A percentile compares a stretch with the other conserved stretches of the same genome.
Conservation (phyloP, 2,113 vertebrate genomes). For the Anseranas semipalmata region DNA sequence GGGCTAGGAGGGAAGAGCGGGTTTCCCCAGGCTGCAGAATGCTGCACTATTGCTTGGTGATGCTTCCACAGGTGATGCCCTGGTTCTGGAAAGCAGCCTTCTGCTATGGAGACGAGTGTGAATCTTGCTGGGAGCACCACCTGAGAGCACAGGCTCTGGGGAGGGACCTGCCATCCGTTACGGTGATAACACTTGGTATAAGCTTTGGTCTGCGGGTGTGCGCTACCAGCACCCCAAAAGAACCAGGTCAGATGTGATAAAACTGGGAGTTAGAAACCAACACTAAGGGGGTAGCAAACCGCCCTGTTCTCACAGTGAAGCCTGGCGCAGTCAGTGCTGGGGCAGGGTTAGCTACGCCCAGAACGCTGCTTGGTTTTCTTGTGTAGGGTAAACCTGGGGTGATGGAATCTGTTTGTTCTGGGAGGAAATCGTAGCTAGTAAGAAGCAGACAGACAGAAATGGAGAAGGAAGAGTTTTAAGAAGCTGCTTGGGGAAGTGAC, state of each 20-base stretch:
- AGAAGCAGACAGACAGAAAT: not conserved
- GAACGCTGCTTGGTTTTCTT: not conserved
- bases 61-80: too few relatives aligned
- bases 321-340: not conserved
- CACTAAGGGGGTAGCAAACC: accelerated
- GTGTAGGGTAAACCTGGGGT: not conserved
- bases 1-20: not conserved
- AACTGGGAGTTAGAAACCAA: too few relatives aligned
- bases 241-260: accelerated
- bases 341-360: not conserved
- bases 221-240: accelerated
- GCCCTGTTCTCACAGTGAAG: accelerated
- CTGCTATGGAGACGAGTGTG: not conserved
- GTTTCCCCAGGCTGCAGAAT: not conserved
- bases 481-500: not conserved
- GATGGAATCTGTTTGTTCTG: not conserved
- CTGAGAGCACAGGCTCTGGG: not conserved
- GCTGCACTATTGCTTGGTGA: accelerated
- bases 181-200: too few relatives aligned
- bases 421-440: not conserved
- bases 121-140: not conserved
- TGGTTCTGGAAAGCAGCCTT: not conserved
- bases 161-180: accelerated
- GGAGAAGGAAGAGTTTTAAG: not conserved
- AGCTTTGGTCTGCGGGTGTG: not conserved